Evolutionary conservation across 2,888 invertebrate genomes (phyloP), one percentile per base, ranked within the genome.

Genomic region (Pyrgus malvae): DNA sequence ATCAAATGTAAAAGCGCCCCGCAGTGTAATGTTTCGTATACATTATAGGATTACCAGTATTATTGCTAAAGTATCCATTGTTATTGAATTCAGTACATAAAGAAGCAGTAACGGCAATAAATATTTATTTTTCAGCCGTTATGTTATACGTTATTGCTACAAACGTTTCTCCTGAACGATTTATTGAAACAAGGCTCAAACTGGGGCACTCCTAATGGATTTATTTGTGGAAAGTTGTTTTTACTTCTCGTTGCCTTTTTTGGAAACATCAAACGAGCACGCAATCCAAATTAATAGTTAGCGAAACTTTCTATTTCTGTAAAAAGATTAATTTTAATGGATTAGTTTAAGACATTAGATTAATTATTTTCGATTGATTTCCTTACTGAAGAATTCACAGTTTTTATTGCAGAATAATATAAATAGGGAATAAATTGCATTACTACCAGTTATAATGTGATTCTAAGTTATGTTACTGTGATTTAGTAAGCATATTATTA

Each of bases 181-280:
- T 50, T 50, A 50, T 42, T 50, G 42, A 35, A 50, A 50, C 42
- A 50, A 33, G 42, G 25, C 25, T 12, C 33, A 35, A 50, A 42
- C 50, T 35, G 42, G 50, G 35, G 23, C 41, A 41, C 21, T 41
- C 31, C 7, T 16, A 33, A 33, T 23, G 41, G 41, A 49, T 41
- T 49, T 41, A 49, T 49, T 23, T 33, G 31, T 38, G 31, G 14
- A 33, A 49, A 49, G 21, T 33, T 41, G 40, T 40, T 21, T 38
- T 31, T n/a, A 31, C 29, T 29, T 44, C 12, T 16, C 25, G 14
- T 40, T 49, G 5, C 9, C 27, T 25, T 31, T 31, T 31, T 31
- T 31, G 14, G n/a, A n/a, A n/a, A n/a, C n/a, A n/a, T 44, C 6
- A 29, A 2, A 44, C 17, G 29, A 7, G 7, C 44, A 29, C 17